phyloP scores from a whole-genome alignment of 2,113 vertebrate species.

The Saguinus midas region DNA sequence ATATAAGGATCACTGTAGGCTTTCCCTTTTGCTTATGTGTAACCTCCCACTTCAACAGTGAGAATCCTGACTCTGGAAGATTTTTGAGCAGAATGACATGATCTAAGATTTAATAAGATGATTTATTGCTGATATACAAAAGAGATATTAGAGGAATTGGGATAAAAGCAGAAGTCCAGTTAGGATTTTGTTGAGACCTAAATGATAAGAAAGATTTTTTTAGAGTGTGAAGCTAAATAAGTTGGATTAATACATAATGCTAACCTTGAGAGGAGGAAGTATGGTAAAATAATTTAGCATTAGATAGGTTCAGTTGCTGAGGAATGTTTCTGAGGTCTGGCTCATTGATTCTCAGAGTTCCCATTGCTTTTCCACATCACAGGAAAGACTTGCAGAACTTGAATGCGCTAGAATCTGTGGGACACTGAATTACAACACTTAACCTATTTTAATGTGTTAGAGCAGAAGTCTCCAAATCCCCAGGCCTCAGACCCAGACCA shows the following conservation, averaged over 20 bases:
- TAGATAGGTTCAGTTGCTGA: neutral
- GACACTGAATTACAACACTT: neutral
- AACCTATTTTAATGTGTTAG: neutral
- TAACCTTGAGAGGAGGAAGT: neutral
- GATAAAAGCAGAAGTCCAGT: neutral
- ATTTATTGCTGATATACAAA: neutral
- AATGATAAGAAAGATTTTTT: neutral
- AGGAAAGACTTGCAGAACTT: neutral
- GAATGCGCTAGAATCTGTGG: neutral
- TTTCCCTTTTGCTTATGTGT: neutral
- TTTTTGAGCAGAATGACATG: neutral
- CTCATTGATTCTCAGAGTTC: neutral
- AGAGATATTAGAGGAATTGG: neutral
- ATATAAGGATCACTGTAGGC: neutral
- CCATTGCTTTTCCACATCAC: neutral
- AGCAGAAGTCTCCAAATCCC: no score
- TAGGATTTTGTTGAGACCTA: neutral
- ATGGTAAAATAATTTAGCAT: neutral
- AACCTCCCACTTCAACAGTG: neutral
- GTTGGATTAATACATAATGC: neutral
- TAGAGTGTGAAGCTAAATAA: neutral
- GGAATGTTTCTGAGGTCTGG: neutral
- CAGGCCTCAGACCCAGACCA: no score
- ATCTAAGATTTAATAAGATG: conserved; percentile 12
- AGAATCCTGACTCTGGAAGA: neutral